Evolutionary conservation across 2,797 vertebrate species (phyloP).

Genomic region (Ctenopoma kingsleyae): DNA sequence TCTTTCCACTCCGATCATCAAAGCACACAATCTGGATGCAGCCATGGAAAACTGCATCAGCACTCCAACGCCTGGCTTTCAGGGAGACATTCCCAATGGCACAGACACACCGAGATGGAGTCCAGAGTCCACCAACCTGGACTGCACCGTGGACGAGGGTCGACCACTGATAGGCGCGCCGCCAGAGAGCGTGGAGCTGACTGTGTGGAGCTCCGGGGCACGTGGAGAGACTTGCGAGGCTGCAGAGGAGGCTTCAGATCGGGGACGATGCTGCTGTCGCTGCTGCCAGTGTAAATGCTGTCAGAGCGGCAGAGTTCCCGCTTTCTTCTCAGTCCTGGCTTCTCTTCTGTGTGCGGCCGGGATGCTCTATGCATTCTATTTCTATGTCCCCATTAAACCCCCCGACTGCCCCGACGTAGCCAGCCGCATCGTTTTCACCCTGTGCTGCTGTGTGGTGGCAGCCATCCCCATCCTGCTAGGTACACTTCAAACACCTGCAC

Average conservation of each 20-base stretch:
- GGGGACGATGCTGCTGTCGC: conserved; percentile 53
- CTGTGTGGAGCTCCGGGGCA: conserved; percentile 63
- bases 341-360: conserved; percentile 78
- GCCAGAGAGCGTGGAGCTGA: conserved; percentile 78
- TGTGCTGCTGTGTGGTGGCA: conserved; percentile 81
- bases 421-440: conserved; percentile 78
- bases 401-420: conserved; percentile 71
- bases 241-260: conserved; percentile 28
- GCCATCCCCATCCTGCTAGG: conserved; percentile 81
- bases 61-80: conserved; percentile 55
- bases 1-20: conserved; percentile 64
- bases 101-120: conserved; percentile 65
- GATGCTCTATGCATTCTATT: conserved; percentile 81
- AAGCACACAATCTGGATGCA: conserved; percentile 54
- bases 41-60: conserved; percentile 63
- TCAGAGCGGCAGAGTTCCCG: conserved; percentile 65
- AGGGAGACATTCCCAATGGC: conserved; percentile 69
- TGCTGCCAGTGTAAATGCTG: conserved; percentile 75
- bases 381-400: conserved; percentile 77
- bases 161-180: conserved; percentile 69
- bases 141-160: conserved; percentile 68
- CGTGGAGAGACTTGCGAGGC: conserved; percentile 49
- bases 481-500: conserved; percentile 58
- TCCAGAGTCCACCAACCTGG: conserved; percentile 69
- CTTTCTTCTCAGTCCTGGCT: conserved; percentile 75